Evolutionary conservation across 1,140 invertebrate genomes (phyloP), one percentile per base, ranked within the genome.

Genomic region (Pseudachorutes palmiensis): DNA sequence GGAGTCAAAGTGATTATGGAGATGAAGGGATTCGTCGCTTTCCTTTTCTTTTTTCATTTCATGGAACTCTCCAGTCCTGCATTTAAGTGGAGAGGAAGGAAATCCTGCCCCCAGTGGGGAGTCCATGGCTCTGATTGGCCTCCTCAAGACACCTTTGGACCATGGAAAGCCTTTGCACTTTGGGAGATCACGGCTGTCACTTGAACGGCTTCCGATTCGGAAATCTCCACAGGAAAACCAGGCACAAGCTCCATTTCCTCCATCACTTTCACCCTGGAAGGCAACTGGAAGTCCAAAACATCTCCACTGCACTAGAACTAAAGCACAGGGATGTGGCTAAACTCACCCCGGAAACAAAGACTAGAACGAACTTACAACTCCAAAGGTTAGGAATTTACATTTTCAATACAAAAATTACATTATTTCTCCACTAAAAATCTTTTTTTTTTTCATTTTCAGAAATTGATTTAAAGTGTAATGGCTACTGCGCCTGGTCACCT

Each of bases 211-310:
- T 55, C 51, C 51, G 51, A 5, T 55, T 14, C 51, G 51, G 51
- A 55, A 55, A 55, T 55, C 51, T 55, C 24, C 24, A n/a, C 51
- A 55, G 51, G 51, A 55, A 55, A 55, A 41, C n/a, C n/a, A n/a
- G n/a, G 51, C 24, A 19, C 12, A 55, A 55, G 24, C 24, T 55
- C 24, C 51, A 55, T 26, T 55, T 45, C 36, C 36, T 45, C 36
- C 9, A 9, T 12, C 9, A 45, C 36, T 45, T 45, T 45, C 36
- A 12, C 36, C 36, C 9, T 45, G n/a, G n/a, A 45, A 45, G 36
- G 9, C 36, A 12, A 12, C 36, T 45, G 9, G 19, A 12, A 45
- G 9, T 45, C 36, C 9, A 45, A 45, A 45, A 45, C 36, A 19
- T 45, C 36, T 45, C 19, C 36, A 45, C 19, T 45, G 9, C 36